These are phyloP conservation scores for Trichosurus vulpecula DNA, from an alignment of 2,797 vertebrate genomes.

Conservation along the genomic window DNA sequence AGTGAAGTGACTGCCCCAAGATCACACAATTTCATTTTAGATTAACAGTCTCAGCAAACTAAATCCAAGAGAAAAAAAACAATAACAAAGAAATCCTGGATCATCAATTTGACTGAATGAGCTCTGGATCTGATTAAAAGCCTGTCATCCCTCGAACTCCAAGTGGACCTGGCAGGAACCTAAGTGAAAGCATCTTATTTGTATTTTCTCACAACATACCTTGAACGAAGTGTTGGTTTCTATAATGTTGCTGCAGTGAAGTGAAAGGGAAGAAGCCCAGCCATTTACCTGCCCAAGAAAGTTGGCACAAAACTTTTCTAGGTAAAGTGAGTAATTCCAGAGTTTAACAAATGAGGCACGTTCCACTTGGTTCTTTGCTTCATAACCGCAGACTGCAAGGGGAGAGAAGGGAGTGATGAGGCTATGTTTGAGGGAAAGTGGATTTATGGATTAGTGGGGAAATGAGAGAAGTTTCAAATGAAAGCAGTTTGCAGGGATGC, in stretches of 20 bases:
- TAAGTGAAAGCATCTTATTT: background rate
- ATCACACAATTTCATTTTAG: background rate
- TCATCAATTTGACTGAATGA: background rate
- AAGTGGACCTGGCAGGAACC: background rate
- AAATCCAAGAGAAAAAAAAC: background rate
- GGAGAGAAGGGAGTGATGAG: constrained; percentile 9
- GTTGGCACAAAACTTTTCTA: background rate
- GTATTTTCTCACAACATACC: background rate
- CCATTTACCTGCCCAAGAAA: constrained; percentile 16
- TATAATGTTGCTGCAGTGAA: background rate
- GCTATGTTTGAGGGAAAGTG: constrained; percentile 37
- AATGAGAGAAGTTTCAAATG: constrained; percentile 68
- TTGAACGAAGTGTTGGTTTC: background rate
- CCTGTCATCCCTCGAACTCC: background rate
- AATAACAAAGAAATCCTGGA: background rate
- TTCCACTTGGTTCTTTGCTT: background rate
- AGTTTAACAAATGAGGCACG: background rate
- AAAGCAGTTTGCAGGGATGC: constrained; percentile 64
- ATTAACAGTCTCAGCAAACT: background rate
- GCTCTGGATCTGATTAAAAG: background rate
- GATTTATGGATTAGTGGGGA: constrained; percentile 69
- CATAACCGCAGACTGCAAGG: constrained; percentile 14
- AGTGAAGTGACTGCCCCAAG: background rate
- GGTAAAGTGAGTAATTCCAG: background rate
- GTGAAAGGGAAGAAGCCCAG: background rate